Base-by-base conservation (phyloP, 2,888 invertebrate genomes). In the Apeira syringaria region DNA sequence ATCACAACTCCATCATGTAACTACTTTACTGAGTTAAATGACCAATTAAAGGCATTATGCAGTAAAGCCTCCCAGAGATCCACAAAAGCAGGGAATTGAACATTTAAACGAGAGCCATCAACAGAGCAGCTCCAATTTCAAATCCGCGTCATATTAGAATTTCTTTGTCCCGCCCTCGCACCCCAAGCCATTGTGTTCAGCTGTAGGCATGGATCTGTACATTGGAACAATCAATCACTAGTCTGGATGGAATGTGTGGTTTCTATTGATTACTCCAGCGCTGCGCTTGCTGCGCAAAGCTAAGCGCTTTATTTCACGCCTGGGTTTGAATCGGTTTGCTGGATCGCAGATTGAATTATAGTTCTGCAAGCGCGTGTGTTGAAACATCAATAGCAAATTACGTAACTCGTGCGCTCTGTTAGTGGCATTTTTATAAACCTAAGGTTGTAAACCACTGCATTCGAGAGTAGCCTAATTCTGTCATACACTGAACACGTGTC, bases 211-310 rank as follows among this genome's bases (percentile, higher is more conserved):
- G 22, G 35, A 39, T 43, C 35, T 35, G 39, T 39, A 46, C 41
- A 46, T 47, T 44, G 41, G 50, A 44, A 50, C 50, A 53, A 50
- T 50, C 55, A 52, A 55, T 55, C 48, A 56, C 52, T 32, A 48
- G 48, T 44, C 48, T 47, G 44, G 49, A 53, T 50, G 49, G 51
- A 49, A 50, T 53, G 52, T 53, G 50, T 53, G 55, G 55, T 49
- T 55, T 45, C 46, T 48, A 53, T 49, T 53, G 50, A 56, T 56
- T 55, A 55, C 52, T 52, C 9, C 45, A 48, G 39, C 48, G 40
- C 24, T 39, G 35, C 40, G 48, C 48, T 40, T 51, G 50, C 37
- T 47, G 39, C 34, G 47, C 44, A 45, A 36, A 46, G 48, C 41
- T 46, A 50, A 55, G 52, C 51, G 49, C 45, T 54, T 54, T 54